These are phyloP conservation scores for Lophochroa leadbeateri DNA, from an alignment of 2,113 vertebrate genomes.

Conservation along the genomic window DNA sequence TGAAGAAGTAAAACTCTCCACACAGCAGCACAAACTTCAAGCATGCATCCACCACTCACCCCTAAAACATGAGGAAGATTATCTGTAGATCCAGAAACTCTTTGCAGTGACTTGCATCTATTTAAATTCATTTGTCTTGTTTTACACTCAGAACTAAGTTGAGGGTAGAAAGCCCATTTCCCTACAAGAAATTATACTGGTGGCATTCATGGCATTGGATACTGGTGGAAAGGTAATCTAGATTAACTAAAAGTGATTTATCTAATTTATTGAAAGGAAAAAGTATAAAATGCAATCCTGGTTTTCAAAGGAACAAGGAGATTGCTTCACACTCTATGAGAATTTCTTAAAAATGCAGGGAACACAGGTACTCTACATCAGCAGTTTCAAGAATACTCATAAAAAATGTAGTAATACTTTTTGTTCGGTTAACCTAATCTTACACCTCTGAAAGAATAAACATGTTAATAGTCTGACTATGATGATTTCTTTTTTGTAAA, in stretches of 20 bases:
- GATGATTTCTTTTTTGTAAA: not conserved
- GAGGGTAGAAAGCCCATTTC: not conserved
- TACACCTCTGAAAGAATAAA: not conserved
- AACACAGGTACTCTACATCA: not conserved
- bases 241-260: not conserved
- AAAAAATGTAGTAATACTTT: not conserved
- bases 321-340: not conserved
- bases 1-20: not conserved
- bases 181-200: not conserved
- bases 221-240: not conserved
- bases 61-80: not conserved
- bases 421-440: not conserved
- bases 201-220: not conserved
- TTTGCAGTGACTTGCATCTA: not conserved
- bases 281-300: not conserved
- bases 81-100: not conserved
- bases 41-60: not conserved
- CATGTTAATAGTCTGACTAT: not conserved
- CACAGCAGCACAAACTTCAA: not conserved
- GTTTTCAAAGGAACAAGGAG: not conserved
- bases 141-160: not conserved
- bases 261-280: not conserved
- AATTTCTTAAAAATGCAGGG: not conserved
- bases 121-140: not conserved
- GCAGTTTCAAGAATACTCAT: not conserved